Evolutionary conservation across 2,113 vertebrate species (phyloP), one percentile per base, ranked within the genome.

Genomic region (Alaudala cheleensis): DNA sequence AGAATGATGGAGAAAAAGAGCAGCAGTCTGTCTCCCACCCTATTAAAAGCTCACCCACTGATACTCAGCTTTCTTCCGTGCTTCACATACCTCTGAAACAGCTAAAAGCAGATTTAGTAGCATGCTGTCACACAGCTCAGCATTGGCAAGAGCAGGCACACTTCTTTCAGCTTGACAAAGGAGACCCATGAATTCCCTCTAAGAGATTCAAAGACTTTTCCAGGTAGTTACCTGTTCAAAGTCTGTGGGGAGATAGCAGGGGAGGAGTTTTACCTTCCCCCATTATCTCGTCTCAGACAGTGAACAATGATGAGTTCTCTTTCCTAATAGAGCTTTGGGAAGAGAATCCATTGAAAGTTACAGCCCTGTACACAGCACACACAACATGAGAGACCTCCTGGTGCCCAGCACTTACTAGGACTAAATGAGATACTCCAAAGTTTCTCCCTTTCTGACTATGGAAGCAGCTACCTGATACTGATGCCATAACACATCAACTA

Each of bases 21-120:
- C 88, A 97, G 95, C 94, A 97, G 92, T 87, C 80, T 97, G 92
- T 93, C 95, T 97, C 95, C 96, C 97, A 98, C 92, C 87, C 97
- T 95, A 97, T 98, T 98, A 98, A 96, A 96, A 57, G 29, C 93
- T 96, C 96, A 96, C 97, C 97, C 94, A 96, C 95, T 91, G 96
- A 96, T 98, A 96, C 67, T 29, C 83, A 97, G 91, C 96, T 97
- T 97, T 97, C 90, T 97, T 97, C 90, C 95, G 96, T 95, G 94
- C 92, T 97, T 97, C 93, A 93, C 12, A 73, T 93, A 95, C 86
- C 81, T 96, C 95, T 91, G 97, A 95, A 94, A 92, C 95, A 95
- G 96, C 93, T 96, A 88, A 97, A 95, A 94, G 85, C 90, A 94
- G 91, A 93, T 92, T 96, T 94, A 96, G 94, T 96, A 96, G 92